Base-by-base conservation (phyloP, 2,113 vertebrate species). In the Theristicus caerulescens region DNA sequence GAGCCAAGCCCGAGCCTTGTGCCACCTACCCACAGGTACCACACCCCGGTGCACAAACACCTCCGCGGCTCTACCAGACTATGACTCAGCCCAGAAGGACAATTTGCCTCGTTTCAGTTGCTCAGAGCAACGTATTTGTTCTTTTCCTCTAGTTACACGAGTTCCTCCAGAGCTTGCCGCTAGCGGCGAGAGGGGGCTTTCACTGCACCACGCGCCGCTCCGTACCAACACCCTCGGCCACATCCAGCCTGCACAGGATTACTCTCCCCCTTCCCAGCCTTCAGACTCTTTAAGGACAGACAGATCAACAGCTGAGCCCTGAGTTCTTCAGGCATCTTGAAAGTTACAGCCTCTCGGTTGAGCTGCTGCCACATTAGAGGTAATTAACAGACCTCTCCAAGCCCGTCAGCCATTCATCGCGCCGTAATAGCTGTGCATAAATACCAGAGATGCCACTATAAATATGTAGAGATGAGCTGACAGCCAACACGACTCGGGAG, bases 31-130 rank as follows among this genome's bases (percentile, higher is more conserved):
- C 81, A 1, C 3, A 27, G 52, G 76, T 34, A 57, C 94, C 95
- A 74, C 97, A 81, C 95, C 97, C 97, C 9, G 5, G 31, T 4
- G 82, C 76, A 51, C 93, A 96, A 96, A 96, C 91, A 77, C 62
- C 0, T 29, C 72, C 13, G 1, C 24, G 4, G 77, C 83, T 42
- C 72, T 4, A 5, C 46, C 9, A 55, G 79, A 4, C 11, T 2
- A 6, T 97, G 94, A 96, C 90, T 94, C 96, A 96, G 91, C 82
- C 42, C 62, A 44, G 27, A 6, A 80, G 81, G 92, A 78, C 67
- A 52, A 55, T 73, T 74, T 16, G 21, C 80, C 44, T 84, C 65
- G 0, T 83, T 71, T 27, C 88, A 32, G 52, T 79, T 34, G 91
- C 97, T 91, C 91, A 36, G 17, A 84, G 97, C 90, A 46, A 95